Conservation (phyloP, 2,113 vertebrate genomes). For the Cyprinus carpio region DNA sequence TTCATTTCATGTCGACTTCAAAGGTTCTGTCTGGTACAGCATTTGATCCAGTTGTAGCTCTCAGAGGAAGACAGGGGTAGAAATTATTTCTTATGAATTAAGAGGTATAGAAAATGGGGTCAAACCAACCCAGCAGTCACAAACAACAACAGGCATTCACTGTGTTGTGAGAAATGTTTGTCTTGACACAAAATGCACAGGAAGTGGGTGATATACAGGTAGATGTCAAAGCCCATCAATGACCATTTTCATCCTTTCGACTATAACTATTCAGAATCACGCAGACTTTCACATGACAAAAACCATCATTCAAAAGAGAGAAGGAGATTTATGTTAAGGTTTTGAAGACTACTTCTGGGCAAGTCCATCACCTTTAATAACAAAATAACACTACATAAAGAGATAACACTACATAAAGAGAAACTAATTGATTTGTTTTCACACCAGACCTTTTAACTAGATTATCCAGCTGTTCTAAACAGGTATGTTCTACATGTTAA, state of each 20-base stretch:
- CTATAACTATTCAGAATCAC: not conserved
- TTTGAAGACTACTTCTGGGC: too few species aligned
- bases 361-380: too few species aligned
- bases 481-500: too few species aligned
- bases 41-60: not conserved
- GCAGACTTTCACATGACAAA: not conserved
- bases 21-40: not conserved
- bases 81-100: too few species aligned
- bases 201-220: not conserved
- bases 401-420: too few species aligned
- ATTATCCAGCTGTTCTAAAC: too few species aligned
- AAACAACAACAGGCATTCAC: not conserved
- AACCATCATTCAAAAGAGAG: not conserved
- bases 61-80: not conserved
- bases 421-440: too few species aligned
- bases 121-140: not conserved
- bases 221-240: not conserved
- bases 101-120: not conserved
- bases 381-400: too few species aligned
- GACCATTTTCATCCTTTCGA: not conserved
- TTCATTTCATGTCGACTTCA: not conserved
- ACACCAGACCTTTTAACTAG: too few species aligned
- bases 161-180: too few species aligned
- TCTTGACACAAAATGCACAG: too few species aligned
- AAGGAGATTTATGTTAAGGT: not conserved